Evolutionary conservation across 2,888 invertebrate species (phyloP), one percentile per base, ranked within the genome.

Genomic region (Orchesella flavescens): DNA sequence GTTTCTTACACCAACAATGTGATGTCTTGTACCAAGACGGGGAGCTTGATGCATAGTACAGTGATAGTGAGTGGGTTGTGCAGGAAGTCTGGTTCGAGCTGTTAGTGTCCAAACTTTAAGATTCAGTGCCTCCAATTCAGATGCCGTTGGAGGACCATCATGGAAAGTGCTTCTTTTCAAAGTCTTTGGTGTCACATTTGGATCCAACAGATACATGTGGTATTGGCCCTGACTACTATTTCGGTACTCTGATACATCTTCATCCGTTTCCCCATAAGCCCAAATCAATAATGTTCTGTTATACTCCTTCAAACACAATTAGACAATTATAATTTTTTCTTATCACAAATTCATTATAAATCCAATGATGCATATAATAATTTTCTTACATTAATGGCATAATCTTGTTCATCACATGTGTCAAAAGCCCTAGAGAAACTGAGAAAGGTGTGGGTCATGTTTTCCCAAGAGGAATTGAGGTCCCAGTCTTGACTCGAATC

Each of bases 11-110:
- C 80, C 80, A 46, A 74, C 46, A 17, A 80, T 34, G 34, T 80
- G 80, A 68, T 80, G 66, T 21, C 66, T 73, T 24, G 59, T 66
- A 0, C 15, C 17, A 12, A 80, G 59, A 7, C 49, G 15, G 1
- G 80, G 80, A 1, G 59, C 66, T 49, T 66, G 24, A 23, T 74
- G 73, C 15, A 81, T 63, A 5, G 63, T 44, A n/a, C 81, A 81
- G 2, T 24, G 1, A 44, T 75, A 75, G 43, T 12, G 9, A 0
- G 81, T 81, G 1, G 21, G 3, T 19, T 24, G 1, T 2, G 21
- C 12, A n/a, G 81, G 49, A 34, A 81, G 3, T 34, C 49, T 7
- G 0, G 13, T n/a, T 4, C 24, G 12, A 1, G n/a, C n/a, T 1
- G 49, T 15, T 1, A 75, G 10, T n/a, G 69, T 81, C 75, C 81